Conservation (phyloP, 2,888 invertebrate genomes). For the Chaitophorus viminalis region DNA sequence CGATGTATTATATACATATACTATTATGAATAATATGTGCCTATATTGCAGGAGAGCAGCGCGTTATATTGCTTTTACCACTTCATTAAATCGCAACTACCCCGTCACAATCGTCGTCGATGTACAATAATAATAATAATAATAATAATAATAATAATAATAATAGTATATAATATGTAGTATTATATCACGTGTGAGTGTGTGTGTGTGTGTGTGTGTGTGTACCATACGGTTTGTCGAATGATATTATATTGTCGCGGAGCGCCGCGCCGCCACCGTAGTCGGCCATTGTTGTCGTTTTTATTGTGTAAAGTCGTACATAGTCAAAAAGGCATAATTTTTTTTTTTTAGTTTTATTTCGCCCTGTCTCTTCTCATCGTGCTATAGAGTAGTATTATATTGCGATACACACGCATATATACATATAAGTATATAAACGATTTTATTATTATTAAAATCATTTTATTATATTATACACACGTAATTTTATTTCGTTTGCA, state of each 20-base stretch:
- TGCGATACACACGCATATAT: not conserved
- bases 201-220: too few species aligned
- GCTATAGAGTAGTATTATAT: too few species aligned
- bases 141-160: not conserved
- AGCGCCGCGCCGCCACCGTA: slow-evolving; percentile 2
- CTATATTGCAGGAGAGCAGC: not conserved
- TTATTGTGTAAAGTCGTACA: slow-evolving; percentile 8
- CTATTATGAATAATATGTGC: too few species aligned
- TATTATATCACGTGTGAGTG: not conserved
- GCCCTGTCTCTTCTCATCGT: not conserved
- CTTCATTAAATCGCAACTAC: slow-evolving; percentile 59
- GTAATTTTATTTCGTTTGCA: slow-evolving; percentile 10
- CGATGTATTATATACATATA: too few species aligned
- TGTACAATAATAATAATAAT: not conserved
- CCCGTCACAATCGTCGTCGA: slow-evolving; percentile 12
- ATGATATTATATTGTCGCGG: slow-evolving; percentile 28
- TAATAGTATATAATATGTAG: not conserved
- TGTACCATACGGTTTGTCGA: not conserved
- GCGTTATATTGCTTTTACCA: slow-evolving; percentile 54
- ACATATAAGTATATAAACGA: not conserved
- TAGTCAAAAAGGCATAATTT: slow-evolving; percentile 37
- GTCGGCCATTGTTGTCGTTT: slow-evolving; percentile 34
- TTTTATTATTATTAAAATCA: not conserved
- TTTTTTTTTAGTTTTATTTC: not conserved
- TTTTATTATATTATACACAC: slow-evolving; percentile 9